Evolutionary conservation across 1,140 invertebrate genomes (phyloP).

Genomic region (Mercenaria mercenaria): DNA sequence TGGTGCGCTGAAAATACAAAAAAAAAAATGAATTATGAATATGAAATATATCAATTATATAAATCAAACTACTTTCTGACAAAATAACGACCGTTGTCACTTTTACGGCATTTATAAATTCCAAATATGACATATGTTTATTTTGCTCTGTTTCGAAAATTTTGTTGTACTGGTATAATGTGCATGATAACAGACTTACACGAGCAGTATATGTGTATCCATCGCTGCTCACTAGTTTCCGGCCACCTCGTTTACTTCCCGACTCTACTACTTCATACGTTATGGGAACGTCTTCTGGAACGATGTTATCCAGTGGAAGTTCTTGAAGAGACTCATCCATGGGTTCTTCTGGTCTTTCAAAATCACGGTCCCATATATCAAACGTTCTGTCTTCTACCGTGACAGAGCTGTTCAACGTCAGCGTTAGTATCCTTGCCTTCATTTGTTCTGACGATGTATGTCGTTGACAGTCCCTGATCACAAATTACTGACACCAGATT

Average conservation of each 20-base stretch:
- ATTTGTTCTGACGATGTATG: too few species aligned
- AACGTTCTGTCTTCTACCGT: not conserved
- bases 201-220: conserved; percentile 7
- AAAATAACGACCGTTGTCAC: too few species aligned
- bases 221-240: conserved; percentile 16
- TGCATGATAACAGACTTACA: not conserved
- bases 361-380: not conserved
- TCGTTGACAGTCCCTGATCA: too few species aligned
- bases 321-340: not conserved
- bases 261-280: conserved; percentile 16
- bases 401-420: too few species aligned
- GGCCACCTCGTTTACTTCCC: not conserved
- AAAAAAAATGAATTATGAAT: too few species aligned
- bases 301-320: not conserved
- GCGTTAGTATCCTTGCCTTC: too few species aligned
- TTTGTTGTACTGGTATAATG: not conserved
- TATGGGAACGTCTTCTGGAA: not conserved
- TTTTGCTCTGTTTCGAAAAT: not conserved
- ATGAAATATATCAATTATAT: too few species aligned
- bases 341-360: not conserved
- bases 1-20: not conserved
- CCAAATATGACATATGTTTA: not conserved
- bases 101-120: not conserved
- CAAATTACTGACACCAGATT: too few species aligned
- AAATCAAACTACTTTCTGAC: too few species aligned